Evolutionary conservation across 2,888 invertebrate genomes (phyloP), one percentile per base, ranked within the genome.

Genomic region (Diadromus collaris): DNA sequence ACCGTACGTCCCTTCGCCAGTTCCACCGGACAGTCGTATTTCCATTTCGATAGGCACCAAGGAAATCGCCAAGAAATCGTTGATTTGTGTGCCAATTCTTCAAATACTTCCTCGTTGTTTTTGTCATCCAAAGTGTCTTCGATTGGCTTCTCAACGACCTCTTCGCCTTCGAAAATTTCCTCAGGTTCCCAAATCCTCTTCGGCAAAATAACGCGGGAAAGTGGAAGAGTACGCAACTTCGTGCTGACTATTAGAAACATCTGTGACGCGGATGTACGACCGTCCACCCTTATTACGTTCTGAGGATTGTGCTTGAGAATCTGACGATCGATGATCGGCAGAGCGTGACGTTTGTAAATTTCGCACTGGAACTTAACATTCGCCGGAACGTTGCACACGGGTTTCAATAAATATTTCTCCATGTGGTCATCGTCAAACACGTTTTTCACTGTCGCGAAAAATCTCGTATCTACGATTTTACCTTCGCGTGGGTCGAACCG

Each of bases 21-120:
- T 81, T 94, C 93, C 3, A 95, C 94, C 6, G 95, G 95, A 86
- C 95, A 95, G 83, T 92, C 90, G 67, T 91, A 92, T 48, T 90
- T 91, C 94, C 94, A 95, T 60, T 92, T 91, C 4, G 94, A 94
- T 81, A 93, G 87, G 60, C 86, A 86, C 92, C 92, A 92, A 77
- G 89, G 90, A 81, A 90, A 92, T 78, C 85, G 83, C 0, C 86
- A 81, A 24, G 88, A 88, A 19, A 90, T 84, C 0, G 86, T 86
- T 13, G 88, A 85, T 76, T 81, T 85, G 27, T 81, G 85, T 29
- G 83, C 76, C 21, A 92, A 83, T 51, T 86, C 79, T 54, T 86
- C 84, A 46, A 91, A 91, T n/a, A 84, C 84, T 69, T 91, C 89
- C 27, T 90, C 88, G 2, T 85, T 81, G n/a, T 83, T 82, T 46